Percentiles rank a stretch among this genome's conserved stretches.
These are phyloP conservation scores for Eurois occulta DNA, from an alignment of 2,888 invertebrate species.

Conservation along the genomic window DNA sequence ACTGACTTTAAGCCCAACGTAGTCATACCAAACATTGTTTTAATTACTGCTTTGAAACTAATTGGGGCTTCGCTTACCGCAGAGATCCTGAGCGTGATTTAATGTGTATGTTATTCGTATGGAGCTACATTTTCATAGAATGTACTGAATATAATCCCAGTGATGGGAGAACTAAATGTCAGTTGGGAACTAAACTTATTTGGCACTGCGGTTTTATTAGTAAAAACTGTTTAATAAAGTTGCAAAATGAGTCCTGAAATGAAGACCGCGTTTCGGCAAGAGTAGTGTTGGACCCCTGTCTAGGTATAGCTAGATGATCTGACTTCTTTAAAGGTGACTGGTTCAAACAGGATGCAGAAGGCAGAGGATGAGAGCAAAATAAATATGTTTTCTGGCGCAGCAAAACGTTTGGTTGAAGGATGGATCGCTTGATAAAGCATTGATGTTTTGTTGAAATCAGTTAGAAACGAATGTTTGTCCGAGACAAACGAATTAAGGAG, in stretches of 20 bases:
- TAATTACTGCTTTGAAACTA: conserved; percentile 55
- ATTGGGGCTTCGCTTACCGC: conserved; percentile 33
- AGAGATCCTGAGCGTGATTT: conserved; percentile 30
- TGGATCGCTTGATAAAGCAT: background rate
- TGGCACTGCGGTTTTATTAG: background rate
- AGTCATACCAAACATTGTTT: conserved; percentile 36
- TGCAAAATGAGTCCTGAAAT: background rate
- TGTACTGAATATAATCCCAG: conserved; percentile 1
- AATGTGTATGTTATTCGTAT: conserved; percentile 20
- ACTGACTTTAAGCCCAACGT: conserved; percentile 18
- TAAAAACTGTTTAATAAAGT: background rate
- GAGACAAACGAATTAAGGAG: too few relatives aligned
- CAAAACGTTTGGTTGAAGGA: background rate
- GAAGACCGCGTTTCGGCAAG: background rate
- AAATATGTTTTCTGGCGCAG: background rate
- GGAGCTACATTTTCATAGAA: conserved; percentile 9
- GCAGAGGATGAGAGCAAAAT: background rate
- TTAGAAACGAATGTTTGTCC: background rate
- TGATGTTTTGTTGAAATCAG: background rate
- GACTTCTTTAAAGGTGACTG: background rate
- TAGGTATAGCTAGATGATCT: background rate
- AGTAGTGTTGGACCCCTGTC: background rate
- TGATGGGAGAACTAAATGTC: background rate
- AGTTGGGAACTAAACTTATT: background rate
- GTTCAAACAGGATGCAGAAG: background rate